Conservation (phyloP, 2,113 vertebrate species). For the Monopterus albus region DNA sequence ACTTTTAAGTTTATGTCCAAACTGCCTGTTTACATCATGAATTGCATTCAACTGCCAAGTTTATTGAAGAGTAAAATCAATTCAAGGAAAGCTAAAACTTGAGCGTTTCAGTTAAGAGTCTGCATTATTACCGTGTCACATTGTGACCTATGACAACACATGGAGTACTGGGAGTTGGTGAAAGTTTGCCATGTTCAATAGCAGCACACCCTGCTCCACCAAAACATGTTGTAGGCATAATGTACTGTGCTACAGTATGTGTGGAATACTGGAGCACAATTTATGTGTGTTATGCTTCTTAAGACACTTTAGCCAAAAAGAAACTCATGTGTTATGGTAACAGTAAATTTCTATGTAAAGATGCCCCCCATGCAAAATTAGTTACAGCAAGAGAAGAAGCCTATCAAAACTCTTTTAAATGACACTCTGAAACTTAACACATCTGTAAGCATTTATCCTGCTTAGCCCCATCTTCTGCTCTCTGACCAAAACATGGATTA, state of each 20-base stretch:
- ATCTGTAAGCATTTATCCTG: not conserved
- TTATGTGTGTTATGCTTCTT: too few species aligned
- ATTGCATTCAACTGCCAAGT: constrained; percentile 51
- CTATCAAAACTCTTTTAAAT: not conserved
- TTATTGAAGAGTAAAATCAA: constrained; percentile 59
- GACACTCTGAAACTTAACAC: not conserved
- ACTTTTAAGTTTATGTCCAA: constrained; percentile 57
- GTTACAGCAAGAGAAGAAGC: not conserved
- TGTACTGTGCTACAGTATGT: not conserved
- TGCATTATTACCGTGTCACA: constrained; percentile 47
- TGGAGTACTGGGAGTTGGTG: constrained; percentile 20
- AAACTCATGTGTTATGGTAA: not conserved
- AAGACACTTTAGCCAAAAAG: too few species aligned
- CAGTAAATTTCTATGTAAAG: not conserved
- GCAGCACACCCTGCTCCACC: constrained; percentile 20
- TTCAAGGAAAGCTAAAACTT: constrained; percentile 16
- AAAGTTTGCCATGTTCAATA: constrained; percentile 19
- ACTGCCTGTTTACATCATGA: constrained; percentile 46
- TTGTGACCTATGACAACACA: constrained; percentile 54
- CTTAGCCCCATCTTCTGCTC: not conserved
- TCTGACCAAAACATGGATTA: not conserved
- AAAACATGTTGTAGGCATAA: constrained; percentile 4
- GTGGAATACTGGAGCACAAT: not conserved
- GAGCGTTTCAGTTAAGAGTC: constrained; percentile 26
- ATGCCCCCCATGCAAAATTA: not conserved